Evolutionary conservation across 2,888 invertebrate species (phyloP).

Genomic region (Ptychoptera contaminata): DNA sequence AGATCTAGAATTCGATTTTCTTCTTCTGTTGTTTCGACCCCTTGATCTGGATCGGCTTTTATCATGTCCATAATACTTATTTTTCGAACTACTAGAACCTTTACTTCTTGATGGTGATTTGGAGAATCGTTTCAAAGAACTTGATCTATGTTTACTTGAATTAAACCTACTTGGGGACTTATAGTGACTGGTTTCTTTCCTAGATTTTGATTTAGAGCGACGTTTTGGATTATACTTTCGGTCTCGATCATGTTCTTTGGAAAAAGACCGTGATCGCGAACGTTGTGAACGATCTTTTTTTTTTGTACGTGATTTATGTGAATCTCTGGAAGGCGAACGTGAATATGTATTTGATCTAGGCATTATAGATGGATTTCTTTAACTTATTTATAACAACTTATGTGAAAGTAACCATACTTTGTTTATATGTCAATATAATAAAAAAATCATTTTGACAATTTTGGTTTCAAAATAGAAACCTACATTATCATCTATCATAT

Average conservation of each 20-base stretch:
- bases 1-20: not conserved
- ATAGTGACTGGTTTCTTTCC: slow-evolving; percentile 1
- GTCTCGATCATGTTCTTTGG: not conserved
- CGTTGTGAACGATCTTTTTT: not conserved
- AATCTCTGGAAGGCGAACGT: slow-evolving; percentile 2
- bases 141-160: not conserved
- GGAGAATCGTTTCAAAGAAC: not conserved
- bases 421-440: no score
- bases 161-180: slow-evolving; percentile 1
- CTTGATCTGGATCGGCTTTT: not conserved
- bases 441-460: no score
- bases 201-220: slow-evolving; percentile 1
- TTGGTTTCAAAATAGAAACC: no score
- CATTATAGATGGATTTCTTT: not conserved
- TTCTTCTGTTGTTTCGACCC: not conserved
- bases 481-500: no score
- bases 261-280: not conserved
- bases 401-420: no score
- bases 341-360: slow-evolving; percentile 4
- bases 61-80: not conserved
- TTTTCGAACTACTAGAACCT: not conserved
- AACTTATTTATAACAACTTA: no score
- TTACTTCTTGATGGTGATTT: slow-evolving; percentile 1
- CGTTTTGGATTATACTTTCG: not conserved
- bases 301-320: not conserved